Base-by-base conservation (phyloP, 1,140 invertebrate species). In the Bombus fervidus region DNA sequence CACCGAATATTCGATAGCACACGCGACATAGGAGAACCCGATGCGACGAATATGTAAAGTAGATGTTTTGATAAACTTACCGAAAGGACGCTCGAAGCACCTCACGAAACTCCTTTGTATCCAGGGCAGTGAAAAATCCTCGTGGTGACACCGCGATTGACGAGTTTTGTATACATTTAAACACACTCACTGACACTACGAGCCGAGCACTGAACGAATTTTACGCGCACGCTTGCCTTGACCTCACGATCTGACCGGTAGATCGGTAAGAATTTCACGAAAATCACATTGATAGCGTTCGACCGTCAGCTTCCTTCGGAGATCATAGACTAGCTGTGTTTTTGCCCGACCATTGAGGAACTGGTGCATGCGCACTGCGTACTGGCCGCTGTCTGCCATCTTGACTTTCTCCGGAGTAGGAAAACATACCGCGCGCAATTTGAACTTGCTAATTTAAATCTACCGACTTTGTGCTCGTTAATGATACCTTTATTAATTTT, bases 241-340 rank as follows among this genome's bases (percentile, higher is more conserved):
- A 69, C 72, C 76, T 62, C 71, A 77, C 68, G 75, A 81, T 78
- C 76, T 81, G 81, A 64, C 89, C 87, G 81, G 78, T 75, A 86
- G 85, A 90, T 90, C 84, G 89, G 72, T 68, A 47, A 62, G 69
- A 80, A 87, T 81, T 81, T 87, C 89, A 86, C 90, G 72, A 73
- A 85, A 91, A 89, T 88, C 89, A 92, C 91, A 92, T 91, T 86
- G 87, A 86, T 76, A 86, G 68, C 72, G 68, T 73, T 85, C 87
- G 86, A 88, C 85, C 91, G 87, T 91, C 87, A 88, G 77, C 85
- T 91, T 87, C 62, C 88, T 80, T 87, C 85, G 87, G 82, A 80
- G 83, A 91, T 88, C 87, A 72, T 89, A 89, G 87, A 91, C 91
- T 91, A 92, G 91, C 91, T 92, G 91, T 92, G 91, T 92, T 92